Evolutionary conservation across 2,888 invertebrate species (phyloP).

Genomic region (Anoncus sp.): DNA sequence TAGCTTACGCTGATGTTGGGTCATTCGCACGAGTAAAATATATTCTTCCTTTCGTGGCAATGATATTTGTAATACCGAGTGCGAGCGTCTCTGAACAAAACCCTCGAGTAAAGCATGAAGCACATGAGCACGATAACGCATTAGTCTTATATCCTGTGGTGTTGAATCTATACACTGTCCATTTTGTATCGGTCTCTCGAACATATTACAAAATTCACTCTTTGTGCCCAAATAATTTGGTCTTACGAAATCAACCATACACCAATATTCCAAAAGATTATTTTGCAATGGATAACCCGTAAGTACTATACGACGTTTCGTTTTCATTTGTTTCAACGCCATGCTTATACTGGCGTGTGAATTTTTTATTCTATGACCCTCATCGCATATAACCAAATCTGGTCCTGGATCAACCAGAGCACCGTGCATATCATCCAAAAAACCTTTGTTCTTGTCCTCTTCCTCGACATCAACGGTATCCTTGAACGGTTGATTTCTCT

Average conservation of each 20-base stretch:
- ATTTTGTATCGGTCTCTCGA: conserved; percentile 99
- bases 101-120: conserved; percentile 97
- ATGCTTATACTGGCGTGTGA: conserved; percentile 98
- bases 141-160: conserved; percentile 95
- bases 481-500: conserved; percentile 83
- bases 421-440: conserved; percentile 93
- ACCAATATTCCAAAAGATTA: conserved; percentile 98
- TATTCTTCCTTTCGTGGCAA: conserved; percentile 98
- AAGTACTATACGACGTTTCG: conserved; percentile 96
- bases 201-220: conserved; percentile 99
- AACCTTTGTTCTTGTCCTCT: conserved; percentile 88
- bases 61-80: conserved; percentile 95
- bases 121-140: conserved; percentile 98
- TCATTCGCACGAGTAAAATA: conserved; percentile 94
- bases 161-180: conserved; percentile 99
- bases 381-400: conserved; percentile 97
- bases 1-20: conserved; percentile 93
- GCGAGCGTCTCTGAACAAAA: conserved; percentile 98
- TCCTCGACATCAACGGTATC: conserved; percentile 85
- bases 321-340: conserved; percentile 97
- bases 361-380: conserved; percentile 99
- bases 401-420: conserved; percentile 96
- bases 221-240: conserved; percentile 99
- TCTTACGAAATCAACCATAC: conserved; percentile 99
- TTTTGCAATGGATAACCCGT: conserved; percentile 99